Conservation (phyloP, 1,140 invertebrate species). For the Neodiprion virginianus region DNA sequence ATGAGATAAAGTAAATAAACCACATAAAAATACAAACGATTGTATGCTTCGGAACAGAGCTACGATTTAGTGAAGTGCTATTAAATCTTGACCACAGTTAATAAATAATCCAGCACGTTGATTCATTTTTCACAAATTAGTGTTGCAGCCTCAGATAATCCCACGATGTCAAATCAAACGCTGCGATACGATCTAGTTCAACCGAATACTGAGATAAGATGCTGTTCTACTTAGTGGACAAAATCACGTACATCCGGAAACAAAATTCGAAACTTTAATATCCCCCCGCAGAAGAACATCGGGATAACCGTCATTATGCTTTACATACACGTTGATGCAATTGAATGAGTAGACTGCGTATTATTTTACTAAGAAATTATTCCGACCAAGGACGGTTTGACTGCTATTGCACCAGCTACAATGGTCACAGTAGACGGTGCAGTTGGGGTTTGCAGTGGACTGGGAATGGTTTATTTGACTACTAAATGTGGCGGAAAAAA, state of each 20-base stretch:
- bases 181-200: no score
- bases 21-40: no score
- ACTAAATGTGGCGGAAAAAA: slow-evolving; percentile 72
- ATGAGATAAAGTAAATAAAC: no score
- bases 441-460: slow-evolving; percentile 64
- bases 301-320: slow-evolving; percentile 68
- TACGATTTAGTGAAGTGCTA: no score
- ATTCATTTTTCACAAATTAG: no score
- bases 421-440: neutral
- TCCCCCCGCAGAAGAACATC: slow-evolving; percentile 61
- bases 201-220: no score
- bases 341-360: slow-evolving; percentile 73
- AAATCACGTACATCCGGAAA: slow-evolving; percentile 39
- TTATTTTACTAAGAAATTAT: slow-evolving; percentile 75
- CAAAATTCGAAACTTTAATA: slow-evolving; percentile 31
- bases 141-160: no score
- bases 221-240: slow-evolving; percentile 5
- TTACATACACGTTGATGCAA: slow-evolving; percentile 70
- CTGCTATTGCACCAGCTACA: slow-evolving; percentile 49
- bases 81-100: no score
- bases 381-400: slow-evolving; percentile 65
- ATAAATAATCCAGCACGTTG: no score
- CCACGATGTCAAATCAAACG: no score
- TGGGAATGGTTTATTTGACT: slow-evolving; percentile 67
- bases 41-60: no score